Percentiles rank a stretch among this genome's conserved stretches.
Evolutionary conservation across 2,888 invertebrate genomes (phyloP).

Genomic region (Rhopalosiphum nymphaeae): DNA sequence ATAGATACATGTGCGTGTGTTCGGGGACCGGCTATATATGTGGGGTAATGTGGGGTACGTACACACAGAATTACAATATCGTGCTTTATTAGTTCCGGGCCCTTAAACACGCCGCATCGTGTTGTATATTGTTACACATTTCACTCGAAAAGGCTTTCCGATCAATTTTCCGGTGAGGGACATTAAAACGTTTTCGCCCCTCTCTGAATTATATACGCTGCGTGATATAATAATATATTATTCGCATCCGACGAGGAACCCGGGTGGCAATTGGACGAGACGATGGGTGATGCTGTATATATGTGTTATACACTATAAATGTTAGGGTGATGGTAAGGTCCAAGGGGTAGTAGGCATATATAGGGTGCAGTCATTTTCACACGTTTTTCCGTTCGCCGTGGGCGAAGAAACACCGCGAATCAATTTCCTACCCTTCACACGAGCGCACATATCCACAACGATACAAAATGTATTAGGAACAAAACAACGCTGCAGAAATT

Average conservation of each 20-base stretch:
- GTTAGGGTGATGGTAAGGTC: background rate
- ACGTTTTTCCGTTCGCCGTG: slow-evolving; percentile 3
- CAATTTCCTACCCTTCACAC: slow-evolving; percentile 3
- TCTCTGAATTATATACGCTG: slow-evolving; percentile 33
- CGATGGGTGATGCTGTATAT: background rate
- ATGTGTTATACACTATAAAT: background rate
- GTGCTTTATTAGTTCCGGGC: slow-evolving; percentile 62
- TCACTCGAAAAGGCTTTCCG: slow-evolving; percentile 60
- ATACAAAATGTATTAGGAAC: background rate
- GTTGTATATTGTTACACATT: slow-evolving; percentile 30
- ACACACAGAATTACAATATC: slow-evolving; percentile 49
- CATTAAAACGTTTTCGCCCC: slow-evolving; percentile 55
- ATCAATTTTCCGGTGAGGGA: slow-evolving; percentile 57
- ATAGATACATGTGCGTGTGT: background rate
- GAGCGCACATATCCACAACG: background rate
- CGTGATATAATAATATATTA: slow-evolving; percentile 43
- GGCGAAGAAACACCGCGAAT: slow-evolving; percentile 42
- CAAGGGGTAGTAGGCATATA: background rate
- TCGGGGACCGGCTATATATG: background rate
- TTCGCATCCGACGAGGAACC: slow-evolving; percentile 12
- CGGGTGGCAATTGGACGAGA: background rate
- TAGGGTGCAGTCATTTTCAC: slow-evolving; percentile 27
- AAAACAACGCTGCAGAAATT: background rate
- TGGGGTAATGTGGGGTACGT: background rate
- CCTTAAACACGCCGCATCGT: slow-evolving; percentile 51